Percentiles rank a stretch among this genome's conserved stretches.
These are phyloP conservation scores for Aricia artaxerxes DNA, from an alignment of 2,888 invertebrate genomes.

Conservation along the genomic window DNA sequence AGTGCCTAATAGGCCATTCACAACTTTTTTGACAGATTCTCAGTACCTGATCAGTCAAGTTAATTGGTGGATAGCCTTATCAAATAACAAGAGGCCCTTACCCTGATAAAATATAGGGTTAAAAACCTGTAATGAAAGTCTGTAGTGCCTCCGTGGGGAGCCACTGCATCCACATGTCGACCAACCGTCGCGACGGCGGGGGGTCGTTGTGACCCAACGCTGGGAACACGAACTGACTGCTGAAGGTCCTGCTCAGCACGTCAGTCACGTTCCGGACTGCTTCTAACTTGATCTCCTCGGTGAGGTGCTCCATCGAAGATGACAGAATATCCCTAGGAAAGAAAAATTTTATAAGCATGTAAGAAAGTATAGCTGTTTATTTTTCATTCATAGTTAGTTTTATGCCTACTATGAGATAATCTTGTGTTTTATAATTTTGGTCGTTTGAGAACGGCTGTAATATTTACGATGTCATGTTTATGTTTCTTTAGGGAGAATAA, in stretches of 20 bases:
- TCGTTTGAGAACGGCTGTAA: no score
- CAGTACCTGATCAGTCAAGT: no score
- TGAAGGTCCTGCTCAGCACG: conserved; percentile 89
- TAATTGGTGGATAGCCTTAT: no score
- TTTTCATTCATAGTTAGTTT: no score
- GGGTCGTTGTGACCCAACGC: conserved; percentile 94
- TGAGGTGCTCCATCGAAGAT: conserved; percentile 85
- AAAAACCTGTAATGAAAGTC: conserved; percentile 88
- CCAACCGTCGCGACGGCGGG: conserved; percentile 82
- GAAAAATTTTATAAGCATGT: conserved; percentile 6
- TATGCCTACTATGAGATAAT: no score
- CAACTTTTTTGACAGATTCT: no score
- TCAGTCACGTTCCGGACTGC: conserved; percentile 91
- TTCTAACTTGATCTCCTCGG: conserved; percentile 85
- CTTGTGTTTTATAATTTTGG: no score
- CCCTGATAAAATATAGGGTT: conserved; percentile 60
- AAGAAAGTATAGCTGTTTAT: no score
- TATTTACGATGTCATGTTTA: no score
- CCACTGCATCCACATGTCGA: conserved; percentile 92
- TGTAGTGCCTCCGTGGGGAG: conserved; percentile 89
- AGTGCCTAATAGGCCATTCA: no score
- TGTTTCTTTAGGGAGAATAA: no score
- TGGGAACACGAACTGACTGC: conserved; percentile 93
- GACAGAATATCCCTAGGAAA: conserved; percentile 90
- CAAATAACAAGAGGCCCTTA: no score